Evolutionary conservation across 2,888 invertebrate genomes (phyloP).

Genomic region (Andrena minutula): DNA sequence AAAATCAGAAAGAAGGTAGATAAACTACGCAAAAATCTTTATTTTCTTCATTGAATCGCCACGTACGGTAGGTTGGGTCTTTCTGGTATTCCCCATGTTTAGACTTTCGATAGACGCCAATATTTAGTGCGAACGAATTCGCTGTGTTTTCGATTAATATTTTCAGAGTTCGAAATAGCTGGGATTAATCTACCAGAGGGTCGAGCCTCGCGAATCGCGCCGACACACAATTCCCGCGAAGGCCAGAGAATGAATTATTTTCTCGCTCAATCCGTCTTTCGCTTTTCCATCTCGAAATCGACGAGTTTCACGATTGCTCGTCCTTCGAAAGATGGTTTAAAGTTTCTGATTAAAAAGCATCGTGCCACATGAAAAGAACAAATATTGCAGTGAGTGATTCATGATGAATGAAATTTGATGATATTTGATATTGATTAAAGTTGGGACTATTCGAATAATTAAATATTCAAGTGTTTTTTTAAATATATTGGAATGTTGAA

Average conservation of each 20-base stretch:
- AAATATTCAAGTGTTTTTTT: neutral
- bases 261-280: constrained; percentile 46
- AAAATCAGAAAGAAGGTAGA: too few relatives aligned
- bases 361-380: neutral
- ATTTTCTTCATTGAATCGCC: neutral
- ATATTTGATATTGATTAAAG: neutral
- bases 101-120: constrained; percentile 12
- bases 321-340: neutral
- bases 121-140: constrained; percentile 21
- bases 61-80: neutral
- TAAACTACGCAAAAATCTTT: too few relatives aligned
- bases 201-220: constrained; percentile 27
- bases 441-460: too few relatives aligned
- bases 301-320: constrained; percentile 15
- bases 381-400: neutral
- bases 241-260: constrained; percentile 58
- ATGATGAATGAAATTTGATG: neutral
- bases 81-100: neutral
- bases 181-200: constrained; percentile 56
- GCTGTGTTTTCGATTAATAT: constrained; percentile 42
- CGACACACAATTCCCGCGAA: constrained; percentile 44
- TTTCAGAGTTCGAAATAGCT: constrained; percentile 40
- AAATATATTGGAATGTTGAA: too few relatives aligned
- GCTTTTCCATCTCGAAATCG: constrained; percentile 31
- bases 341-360: constrained; percentile 34